Conservation (phyloP, 1,140 invertebrate genomes). For the Drosophila virilis region DNA sequence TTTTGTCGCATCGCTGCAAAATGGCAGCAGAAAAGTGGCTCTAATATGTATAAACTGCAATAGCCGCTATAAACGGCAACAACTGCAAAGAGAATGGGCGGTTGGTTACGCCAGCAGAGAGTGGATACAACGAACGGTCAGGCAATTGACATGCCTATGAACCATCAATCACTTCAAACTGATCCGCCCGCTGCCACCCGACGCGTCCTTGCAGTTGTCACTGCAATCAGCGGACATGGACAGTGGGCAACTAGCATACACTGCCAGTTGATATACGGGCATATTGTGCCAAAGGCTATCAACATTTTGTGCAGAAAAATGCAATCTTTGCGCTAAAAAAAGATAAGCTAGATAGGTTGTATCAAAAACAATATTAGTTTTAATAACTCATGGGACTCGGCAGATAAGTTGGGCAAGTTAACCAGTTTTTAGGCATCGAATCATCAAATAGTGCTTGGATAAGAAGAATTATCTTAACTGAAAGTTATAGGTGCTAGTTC, state of each 20-base stretch:
- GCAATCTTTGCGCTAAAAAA: too few relatives aligned
- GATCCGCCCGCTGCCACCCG: constrained; percentile 10
- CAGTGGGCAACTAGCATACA: constrained; percentile 21
- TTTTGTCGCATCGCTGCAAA: constrained; percentile 31
- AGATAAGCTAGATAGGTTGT: too few relatives aligned
- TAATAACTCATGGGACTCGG: too few relatives aligned
- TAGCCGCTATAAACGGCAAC: constrained; percentile 17
- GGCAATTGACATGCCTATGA: constrained; percentile 76
- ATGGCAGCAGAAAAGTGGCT: constrained; percentile 67
- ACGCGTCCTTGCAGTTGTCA: constrained; percentile 56
- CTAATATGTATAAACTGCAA: constrained; percentile 82
- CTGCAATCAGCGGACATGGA: constrained; percentile 52
- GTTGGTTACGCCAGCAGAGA: constrained; percentile 7
- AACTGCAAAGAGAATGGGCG: constrained; percentile 30
- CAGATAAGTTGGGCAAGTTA: too few relatives aligned
- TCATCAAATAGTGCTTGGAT: too few relatives aligned
- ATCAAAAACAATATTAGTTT: too few relatives aligned
- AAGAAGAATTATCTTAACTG: too few relatives aligned
- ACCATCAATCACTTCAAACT: constrained; percentile 75
- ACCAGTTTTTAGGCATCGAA: too few relatives aligned
- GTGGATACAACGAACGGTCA: constrained; percentile 48
- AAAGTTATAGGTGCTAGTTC: too few relatives aligned
- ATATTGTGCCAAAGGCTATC: constrained; percentile 1
- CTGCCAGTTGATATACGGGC: constrained; percentile 17
- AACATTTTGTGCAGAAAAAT: constrained; percentile 5